Evolutionary conservation across 2,113 vertebrate species (phyloP).

Genomic region (Apteryx mantelli): DNA sequence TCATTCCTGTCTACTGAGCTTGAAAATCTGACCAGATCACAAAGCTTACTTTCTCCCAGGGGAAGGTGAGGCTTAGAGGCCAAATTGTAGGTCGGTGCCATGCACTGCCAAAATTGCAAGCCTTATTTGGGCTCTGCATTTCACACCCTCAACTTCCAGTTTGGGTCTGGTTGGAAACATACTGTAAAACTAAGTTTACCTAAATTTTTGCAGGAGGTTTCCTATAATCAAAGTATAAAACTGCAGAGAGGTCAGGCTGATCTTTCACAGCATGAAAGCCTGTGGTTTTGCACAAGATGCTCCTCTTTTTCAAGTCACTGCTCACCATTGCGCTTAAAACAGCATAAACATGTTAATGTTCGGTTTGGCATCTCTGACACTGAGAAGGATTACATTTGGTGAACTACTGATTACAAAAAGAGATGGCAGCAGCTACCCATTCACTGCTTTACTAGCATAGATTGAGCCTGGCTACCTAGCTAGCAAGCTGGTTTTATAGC

Average conservation of each 20-base stretch:
- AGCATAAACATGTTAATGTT: background rate
- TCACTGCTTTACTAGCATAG: background rate
- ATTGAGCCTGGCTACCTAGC: background rate
- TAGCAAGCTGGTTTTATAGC: background rate
- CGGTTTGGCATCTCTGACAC: background rate
- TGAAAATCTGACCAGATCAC: background rate
- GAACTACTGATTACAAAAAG: background rate
- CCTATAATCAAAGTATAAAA: background rate
- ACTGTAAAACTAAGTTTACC: background rate
- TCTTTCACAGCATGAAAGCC: background rate
- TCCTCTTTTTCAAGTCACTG: background rate
- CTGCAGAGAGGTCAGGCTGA: background rate
- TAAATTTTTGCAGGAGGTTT: constrained; percentile 51
- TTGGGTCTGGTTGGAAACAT: background rate
- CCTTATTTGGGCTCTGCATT: background rate
- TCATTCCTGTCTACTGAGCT: background rate
- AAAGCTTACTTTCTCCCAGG: background rate
- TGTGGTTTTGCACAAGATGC: background rate
- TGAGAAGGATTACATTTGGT: background rate
- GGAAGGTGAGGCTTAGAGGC: background rate
- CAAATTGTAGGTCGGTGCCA: background rate
- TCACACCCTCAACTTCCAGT: background rate
- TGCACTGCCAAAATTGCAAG: background rate
- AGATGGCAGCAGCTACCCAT: background rate
- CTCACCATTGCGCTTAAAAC: background rate